Percentiles rank a stretch among this genome's conserved stretches.
Evolutionary conservation across 2,113 vertebrate genomes (phyloP).

Genomic region (Isurus oxyrinchus): DNA sequence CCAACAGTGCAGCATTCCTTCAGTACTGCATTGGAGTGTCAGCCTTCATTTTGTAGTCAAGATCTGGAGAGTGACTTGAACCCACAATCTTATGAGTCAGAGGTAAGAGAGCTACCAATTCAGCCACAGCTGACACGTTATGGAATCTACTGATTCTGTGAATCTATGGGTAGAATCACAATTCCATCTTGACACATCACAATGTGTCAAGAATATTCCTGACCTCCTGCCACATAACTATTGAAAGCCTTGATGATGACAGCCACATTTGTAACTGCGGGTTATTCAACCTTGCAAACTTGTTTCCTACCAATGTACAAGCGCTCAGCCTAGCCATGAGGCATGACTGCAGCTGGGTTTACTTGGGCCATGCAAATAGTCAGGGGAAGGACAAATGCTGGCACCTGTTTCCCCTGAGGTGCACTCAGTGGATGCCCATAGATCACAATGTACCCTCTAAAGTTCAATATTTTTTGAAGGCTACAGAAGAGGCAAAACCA

Average conservation of each 20-base stretch:
- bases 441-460: not conserved
- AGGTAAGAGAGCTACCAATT: not conserved
- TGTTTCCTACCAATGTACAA: not conserved
- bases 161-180: not conserved
- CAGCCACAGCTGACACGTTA: not conserved
- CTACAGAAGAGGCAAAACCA: not conserved
- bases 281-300: not conserved
- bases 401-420: not conserved
- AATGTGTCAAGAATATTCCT: not conserved
- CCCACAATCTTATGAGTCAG: not conserved
- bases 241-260: not conserved
- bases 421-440: not conserved
- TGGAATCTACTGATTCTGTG: not conserved
- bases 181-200: not conserved
- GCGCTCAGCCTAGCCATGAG: not conserved
- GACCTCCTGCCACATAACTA: not conserved
- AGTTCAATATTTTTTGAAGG: not conserved
- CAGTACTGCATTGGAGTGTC: not conserved
- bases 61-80: not conserved
- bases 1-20: not conserved
- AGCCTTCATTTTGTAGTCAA: not conserved
- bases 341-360: not conserved
- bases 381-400: not conserved
- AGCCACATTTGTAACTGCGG: not conserved
- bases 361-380: not conserved